A percentile compares a stretch with the other conserved stretches of the same genome.
These are phyloP conservation scores for Laterallus jamaicensis DNA, from an alignment of 2,113 vertebrate genomes.

Conservation along the genomic window DNA sequence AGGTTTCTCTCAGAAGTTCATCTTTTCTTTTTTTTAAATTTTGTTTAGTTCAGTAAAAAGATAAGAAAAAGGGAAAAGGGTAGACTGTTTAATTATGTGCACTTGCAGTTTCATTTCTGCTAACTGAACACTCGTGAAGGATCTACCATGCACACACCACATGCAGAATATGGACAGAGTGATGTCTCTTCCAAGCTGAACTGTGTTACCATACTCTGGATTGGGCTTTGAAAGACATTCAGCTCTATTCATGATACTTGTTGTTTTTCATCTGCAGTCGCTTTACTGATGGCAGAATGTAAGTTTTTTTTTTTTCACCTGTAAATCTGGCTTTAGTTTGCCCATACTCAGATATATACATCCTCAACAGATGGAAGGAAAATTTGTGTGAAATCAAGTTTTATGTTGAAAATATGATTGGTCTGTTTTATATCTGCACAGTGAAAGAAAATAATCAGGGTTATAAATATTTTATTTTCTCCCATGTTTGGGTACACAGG, in stretches of 20 bases:
- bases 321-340: not conserved
- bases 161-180: not conserved
- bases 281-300: not conserved
- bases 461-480: not conserved
- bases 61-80: accelerated
- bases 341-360: not conserved
- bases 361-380: not conserved
- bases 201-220: not conserved
- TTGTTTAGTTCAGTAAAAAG: not conserved
- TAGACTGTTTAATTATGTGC: not conserved
- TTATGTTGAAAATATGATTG: not conserved
- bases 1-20: not conserved
- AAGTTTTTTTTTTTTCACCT: not conserved
- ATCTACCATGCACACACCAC: too few species aligned
- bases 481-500: not conserved
- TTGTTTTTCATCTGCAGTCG: not conserved
- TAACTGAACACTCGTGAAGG: not conserved
- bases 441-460: not conserved
- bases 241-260: not conserved
- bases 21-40: not conserved
- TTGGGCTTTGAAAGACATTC: not conserved
- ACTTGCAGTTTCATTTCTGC: not conserved
- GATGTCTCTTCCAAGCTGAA: not conserved
- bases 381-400: not conserved
- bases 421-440: not conserved